Percentiles rank a stretch among this genome's conserved stretches.
Conservation (phyloP, 2,888 invertebrate species). For the Thera obeliscata region DNA sequence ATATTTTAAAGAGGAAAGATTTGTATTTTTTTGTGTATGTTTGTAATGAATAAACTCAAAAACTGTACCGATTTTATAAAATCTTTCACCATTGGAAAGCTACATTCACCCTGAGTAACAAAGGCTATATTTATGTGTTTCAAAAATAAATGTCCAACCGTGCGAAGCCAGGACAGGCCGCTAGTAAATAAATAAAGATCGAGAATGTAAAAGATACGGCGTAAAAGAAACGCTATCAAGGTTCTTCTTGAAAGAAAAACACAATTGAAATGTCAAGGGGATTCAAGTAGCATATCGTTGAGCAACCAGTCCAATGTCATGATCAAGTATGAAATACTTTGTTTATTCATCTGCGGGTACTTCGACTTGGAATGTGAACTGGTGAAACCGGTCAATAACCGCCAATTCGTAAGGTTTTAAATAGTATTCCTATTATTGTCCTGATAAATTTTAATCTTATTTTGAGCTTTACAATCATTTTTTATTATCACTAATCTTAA, state of each 20-base stretch:
- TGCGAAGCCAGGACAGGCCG: too few relatives aligned
- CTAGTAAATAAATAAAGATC: background rate
- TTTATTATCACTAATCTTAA: background rate
- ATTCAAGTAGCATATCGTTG: conserved; percentile 16
- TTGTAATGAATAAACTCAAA: too few relatives aligned
- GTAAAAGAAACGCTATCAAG: conserved; percentile 1
- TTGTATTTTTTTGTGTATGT: too few relatives aligned
- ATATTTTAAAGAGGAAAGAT: too few relatives aligned
- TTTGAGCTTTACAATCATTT: background rate
- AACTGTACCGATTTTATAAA: too few relatives aligned
- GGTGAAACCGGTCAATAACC: conserved; percentile 25
- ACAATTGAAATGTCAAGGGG: conserved; percentile 65
- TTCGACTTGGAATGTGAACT: conserved; percentile 7
- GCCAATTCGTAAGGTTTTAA: conserved; percentile 1
- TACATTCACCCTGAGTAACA: too few relatives aligned
- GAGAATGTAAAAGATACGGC: background rate
- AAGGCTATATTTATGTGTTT: too few relatives aligned
- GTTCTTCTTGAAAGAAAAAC: conserved; percentile 48
- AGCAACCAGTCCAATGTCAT: conserved; percentile 27
- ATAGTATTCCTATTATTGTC: background rate
- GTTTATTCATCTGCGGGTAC: conserved; percentile 2
- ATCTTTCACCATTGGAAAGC: too few relatives aligned
- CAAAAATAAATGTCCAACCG: too few relatives aligned
- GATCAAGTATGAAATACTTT: conserved; percentile 18
- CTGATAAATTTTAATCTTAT: background rate